Evolutionary conservation across 2,888 invertebrate species (phyloP).

Genomic region (Octonoba sinensis): DNA sequence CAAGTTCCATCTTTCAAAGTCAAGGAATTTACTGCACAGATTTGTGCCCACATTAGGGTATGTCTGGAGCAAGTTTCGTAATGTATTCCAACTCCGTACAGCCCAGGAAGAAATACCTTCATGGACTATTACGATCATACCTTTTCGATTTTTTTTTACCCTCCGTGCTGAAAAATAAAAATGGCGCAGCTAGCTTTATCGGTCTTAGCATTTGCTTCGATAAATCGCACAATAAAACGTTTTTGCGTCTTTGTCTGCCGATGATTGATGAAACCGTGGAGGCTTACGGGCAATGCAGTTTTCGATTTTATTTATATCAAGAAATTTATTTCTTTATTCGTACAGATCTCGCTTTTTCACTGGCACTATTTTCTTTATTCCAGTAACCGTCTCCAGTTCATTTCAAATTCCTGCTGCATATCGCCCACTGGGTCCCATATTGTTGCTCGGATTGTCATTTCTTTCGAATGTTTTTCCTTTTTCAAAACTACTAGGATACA

Average conservation of each 20-base stretch:
- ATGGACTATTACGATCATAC: too few species aligned
- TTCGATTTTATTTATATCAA: too few species aligned
- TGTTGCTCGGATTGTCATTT: constrained; percentile 10
- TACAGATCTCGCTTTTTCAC: too few species aligned
- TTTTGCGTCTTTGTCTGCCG: constrained; percentile 53
- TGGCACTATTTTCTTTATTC: neutral
- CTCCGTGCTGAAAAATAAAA: too few species aligned
- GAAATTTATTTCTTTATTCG: too few species aligned
- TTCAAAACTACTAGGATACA: too few species aligned
- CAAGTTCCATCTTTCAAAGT: constrained; percentile 55
- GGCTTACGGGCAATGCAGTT: neutral
- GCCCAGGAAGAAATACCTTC: too few species aligned
- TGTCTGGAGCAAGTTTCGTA: neutral
- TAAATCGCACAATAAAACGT: constrained; percentile 61
- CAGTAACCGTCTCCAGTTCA: constrained; percentile 31
- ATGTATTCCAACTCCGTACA: too few species aligned
- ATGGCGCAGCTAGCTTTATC: too few species aligned
- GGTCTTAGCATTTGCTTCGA: constrained; percentile 26
- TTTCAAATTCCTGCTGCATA: constrained; percentile 40
- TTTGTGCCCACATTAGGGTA: constrained; percentile 41
- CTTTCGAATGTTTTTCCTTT: too few species aligned
- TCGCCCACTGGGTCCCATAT: constrained; percentile 44
- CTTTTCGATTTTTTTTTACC: too few species aligned
- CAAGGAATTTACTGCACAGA: constrained; percentile 33
- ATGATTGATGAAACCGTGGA: constrained; percentile 53